Percentiles rank a stretch among this genome's conserved stretches.
phyloP scores from a whole-genome alignment of 2,888 invertebrate species.

The Eristalis pertinax region DNA sequence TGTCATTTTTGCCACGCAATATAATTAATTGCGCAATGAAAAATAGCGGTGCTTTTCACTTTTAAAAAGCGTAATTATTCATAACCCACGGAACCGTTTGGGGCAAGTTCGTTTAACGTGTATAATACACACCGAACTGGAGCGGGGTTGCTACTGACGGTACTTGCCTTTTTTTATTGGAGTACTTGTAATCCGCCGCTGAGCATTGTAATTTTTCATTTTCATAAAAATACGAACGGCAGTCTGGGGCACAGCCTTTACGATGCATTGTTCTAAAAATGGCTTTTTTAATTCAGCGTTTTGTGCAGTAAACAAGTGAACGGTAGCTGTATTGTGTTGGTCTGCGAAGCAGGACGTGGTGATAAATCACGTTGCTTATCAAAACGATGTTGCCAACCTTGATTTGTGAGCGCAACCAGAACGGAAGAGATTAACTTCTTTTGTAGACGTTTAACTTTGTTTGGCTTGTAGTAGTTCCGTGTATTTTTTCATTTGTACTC shows the following conservation, averaged over 20 bases:
- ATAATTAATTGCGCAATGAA: constrained; percentile 79
- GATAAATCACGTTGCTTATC: background rate
- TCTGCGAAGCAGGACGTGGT: background rate
- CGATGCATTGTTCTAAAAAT: background rate
- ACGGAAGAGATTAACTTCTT: background rate
- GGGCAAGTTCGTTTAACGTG: constrained; percentile 55
- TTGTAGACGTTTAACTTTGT: background rate
- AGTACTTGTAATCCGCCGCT: constrained; percentile 51
- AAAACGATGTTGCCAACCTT: background rate
- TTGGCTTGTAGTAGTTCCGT: background rate
- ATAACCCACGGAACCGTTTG: constrained; percentile 45
- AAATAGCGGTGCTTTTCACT: constrained; percentile 65
- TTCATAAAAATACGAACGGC: background rate
- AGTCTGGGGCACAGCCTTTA: background rate
- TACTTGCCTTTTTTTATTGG: constrained; percentile 10
- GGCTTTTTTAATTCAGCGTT: background rate
- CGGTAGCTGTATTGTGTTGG: background rate
- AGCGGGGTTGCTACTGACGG: constrained; percentile 8
- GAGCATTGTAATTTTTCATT: constrained; percentile 57
- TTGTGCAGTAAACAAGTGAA: background rate
- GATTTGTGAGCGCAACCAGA: background rate
- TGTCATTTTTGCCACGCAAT: constrained; percentile 77
- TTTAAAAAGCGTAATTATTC: constrained; percentile 69
- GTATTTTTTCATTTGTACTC: too few relatives aligned
- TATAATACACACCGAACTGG: constrained; percentile 27